Conservation (phyloP, 2,888 invertebrate genomes). For the Ectemnius continuus region DNA sequence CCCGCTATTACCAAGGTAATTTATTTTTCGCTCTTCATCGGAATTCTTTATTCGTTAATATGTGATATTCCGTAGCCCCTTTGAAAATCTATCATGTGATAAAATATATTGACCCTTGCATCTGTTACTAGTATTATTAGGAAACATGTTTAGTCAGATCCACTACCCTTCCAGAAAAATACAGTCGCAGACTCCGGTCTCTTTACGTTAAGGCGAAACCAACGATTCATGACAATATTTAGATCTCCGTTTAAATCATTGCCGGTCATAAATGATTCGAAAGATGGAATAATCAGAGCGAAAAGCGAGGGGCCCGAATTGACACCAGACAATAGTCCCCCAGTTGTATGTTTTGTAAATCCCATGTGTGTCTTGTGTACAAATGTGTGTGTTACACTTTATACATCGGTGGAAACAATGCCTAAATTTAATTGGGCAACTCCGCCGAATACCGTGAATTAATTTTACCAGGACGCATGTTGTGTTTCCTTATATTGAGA, state of each 20-base stretch:
- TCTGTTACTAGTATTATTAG: neutral
- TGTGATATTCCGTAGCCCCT: no score
- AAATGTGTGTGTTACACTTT: conserved; percentile 15
- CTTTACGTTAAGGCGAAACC: conserved; percentile 74
- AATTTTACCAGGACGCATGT: no score
- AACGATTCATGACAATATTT: conserved; percentile 72
- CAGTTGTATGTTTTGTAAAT: conserved; percentile 70
- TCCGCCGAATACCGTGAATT: no score
- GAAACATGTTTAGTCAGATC: conserved; percentile 41
- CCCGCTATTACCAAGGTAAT: conserved; percentile 71
- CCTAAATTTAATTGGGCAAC: no score
- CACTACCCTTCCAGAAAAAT: conserved; percentile 71
- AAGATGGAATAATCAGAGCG: conserved; percentile 73
- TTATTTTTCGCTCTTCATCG: neutral
- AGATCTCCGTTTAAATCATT: conserved; percentile 75
- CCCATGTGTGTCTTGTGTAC: neutral
- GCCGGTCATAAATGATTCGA: conserved; percentile 71
- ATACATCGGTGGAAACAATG: no score
- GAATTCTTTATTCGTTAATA: no score
- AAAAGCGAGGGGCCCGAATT: conserved; percentile 71
- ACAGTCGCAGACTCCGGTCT: conserved; percentile 73
- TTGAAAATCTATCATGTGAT: neutral
- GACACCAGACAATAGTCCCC: conserved; percentile 65
- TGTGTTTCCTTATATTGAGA: no score
- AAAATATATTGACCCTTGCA: conserved; percentile 10